Base-by-base conservation (phyloP, 2,113 vertebrate species). In the Sigmodon hispidus region DNA sequence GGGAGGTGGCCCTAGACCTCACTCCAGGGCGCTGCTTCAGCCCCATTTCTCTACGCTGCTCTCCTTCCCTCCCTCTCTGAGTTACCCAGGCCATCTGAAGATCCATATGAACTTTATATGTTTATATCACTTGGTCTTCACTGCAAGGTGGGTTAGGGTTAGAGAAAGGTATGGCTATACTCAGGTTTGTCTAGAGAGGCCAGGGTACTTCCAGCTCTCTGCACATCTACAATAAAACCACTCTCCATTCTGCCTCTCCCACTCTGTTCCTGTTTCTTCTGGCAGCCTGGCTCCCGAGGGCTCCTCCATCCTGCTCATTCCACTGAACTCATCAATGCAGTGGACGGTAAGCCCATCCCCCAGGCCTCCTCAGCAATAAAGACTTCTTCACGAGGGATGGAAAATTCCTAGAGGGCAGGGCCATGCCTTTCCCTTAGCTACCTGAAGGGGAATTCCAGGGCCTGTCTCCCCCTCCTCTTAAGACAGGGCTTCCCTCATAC, bases 381-480 rank as follows among this genome's bases (percentile, higher is more conserved):
- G 52, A 63, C 84, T n/a, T 57, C 67, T 91, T 83, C 34, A 48
- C 40, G 65, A 86, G 59, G 92, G 86, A 40, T 96, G 95, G 93
- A 83, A 97, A 96, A 93, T 96, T 96, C 65, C 81, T 88, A 34
- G 91, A 95, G 70, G 90, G 59, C 76, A 77, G 45, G 83, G 67
- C 45, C 85, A 34, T 31, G 96, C 61, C 59, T 93, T 93, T 94
- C 59, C 57, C 24, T 93, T 57, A 87, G 77, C 17, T 67, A 59
- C 52, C 26, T 77, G 59, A 85, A 85, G 72, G 77, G 90, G 69
- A 89, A 69, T 70, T 91, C 63, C 69, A 79, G 79, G 81, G 89
- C 45, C 34, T 16, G 19, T 55, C 81, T 89, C 91, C 7, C 9
- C 86, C 72, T 87, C 31, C 22, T n/a, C 8, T 22, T 36, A 40